Evolutionary conservation across 2,797 vertebrate species (phyloP).

Genomic region (Malurus splendens): DNA sequence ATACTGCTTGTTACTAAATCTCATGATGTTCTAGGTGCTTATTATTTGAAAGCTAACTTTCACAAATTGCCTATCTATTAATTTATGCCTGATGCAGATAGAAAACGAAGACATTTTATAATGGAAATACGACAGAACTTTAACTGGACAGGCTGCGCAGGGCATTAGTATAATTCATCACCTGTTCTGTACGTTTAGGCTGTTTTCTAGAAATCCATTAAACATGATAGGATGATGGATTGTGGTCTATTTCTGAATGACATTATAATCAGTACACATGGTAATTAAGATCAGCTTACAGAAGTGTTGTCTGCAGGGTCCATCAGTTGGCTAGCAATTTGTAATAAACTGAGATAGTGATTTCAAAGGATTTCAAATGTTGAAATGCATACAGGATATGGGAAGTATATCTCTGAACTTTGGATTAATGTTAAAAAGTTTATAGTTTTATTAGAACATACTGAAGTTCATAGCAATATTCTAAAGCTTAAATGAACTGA

Average conservation of each 20-base stretch:
- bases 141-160: slow-evolving; percentile 43
- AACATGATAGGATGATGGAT: slow-evolving; percentile 84
- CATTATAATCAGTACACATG: slow-evolving; percentile 79
- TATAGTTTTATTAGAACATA: not conserved
- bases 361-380: not conserved
- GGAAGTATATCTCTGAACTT: not conserved
- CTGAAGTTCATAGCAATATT: not conserved
- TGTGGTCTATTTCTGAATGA: slow-evolving; percentile 79
- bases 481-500: not conserved
- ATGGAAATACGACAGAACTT: slow-evolving; percentile 48
- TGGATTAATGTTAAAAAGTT: not conserved
- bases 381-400: not conserved
- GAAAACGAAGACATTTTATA: slow-evolving; percentile 20
- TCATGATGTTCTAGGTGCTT: not conserved
- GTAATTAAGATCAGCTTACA: slow-evolving; percentile 81
- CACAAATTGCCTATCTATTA: not conserved
- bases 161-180: slow-evolving; percentile 54
- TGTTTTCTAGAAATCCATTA: slow-evolving; percentile 72
- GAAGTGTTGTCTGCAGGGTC: slow-evolving; percentile 72
- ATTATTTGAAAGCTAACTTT: not conserved
- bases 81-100: not conserved
- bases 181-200: slow-evolving; percentile 42
- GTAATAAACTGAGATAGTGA: not conserved
- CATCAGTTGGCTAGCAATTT: slow-evolving; percentile 60
- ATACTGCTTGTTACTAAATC: not conserved